Base-by-base conservation (phyloP, 2,113 vertebrate genomes). In the Physeter macrocephalus region DNA sequence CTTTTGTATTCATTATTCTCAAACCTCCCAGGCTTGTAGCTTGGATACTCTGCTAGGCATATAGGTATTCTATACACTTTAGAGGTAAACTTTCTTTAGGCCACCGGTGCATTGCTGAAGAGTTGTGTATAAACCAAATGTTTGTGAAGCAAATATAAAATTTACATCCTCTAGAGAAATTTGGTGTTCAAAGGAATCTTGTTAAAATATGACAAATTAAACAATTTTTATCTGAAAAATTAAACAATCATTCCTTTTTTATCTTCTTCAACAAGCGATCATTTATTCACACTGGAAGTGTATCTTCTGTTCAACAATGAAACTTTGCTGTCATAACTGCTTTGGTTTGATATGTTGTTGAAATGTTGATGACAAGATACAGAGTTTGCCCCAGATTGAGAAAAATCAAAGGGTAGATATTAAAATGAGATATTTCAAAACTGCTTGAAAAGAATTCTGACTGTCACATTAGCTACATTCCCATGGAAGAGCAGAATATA, bases 311-410 rank as follows among this genome's bases (percentile, higher is more conserved):
- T 95, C 41, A 67, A 0, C 85, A 43, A 74, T 64, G 80, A 66
- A 82, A 83, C n/a, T 49, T 62, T 67, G 75, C 15, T 62, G 18
- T 29, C 15, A 0, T 27, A 25, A 52, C 15, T 77, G 23, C 14
- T 84, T 75, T 88, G 59, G 25, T 74, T 87, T 71, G 34, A 72
- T 61, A 29, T 83, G 29, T 59, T 82, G 17, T 94, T 85, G 46
- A 96, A 94, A 83, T 81, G 57, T 49, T 90, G 62, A 25, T 83
- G 64, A 93, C 23, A 89, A 90, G 72, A 91, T 71, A n/a, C 12
- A 46, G 57, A 61, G 27, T 96, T 97, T 94, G 61, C 21, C 66
- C 57, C 15, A 77, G 34, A 78, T 0, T 66, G 52, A 39, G 61
- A 85, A 89, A 82, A 78, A 75, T 77, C 74, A 77, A 90, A 92